phyloP scores from a whole-genome alignment of 1,140 invertebrate species.

The Cryptotermes secundus region DNA sequence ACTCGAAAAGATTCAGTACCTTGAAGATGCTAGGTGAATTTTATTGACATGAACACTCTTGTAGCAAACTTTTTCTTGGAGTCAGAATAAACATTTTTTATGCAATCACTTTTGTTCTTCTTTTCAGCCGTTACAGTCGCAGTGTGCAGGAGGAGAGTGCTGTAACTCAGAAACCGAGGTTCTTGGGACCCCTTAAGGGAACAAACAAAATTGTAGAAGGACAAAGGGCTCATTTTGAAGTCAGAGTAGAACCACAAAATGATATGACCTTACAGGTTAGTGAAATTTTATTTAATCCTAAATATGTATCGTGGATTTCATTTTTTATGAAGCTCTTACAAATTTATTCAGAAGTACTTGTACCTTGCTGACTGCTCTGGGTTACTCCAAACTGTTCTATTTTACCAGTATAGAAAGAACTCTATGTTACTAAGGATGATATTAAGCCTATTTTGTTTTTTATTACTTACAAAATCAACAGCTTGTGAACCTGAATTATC shows the following conservation, averaged over 20 bases:
- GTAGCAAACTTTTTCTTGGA: neutral
- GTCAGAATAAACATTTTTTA: neutral
- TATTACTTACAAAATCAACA: too few relatives aligned
- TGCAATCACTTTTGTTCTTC: neutral
- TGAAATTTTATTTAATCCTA: neutral
- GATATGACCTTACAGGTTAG: conserved; percentile 75
- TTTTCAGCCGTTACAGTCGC: conserved; percentile 47
- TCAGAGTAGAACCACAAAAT: conserved; percentile 88
- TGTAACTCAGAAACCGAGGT: conserved; percentile 76
- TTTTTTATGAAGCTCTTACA: too few relatives aligned
- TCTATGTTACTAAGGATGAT: too few relatives aligned
- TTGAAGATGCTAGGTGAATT: conserved; percentile 73
- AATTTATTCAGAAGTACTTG: too few relatives aligned
- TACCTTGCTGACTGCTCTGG: too few relatives aligned
- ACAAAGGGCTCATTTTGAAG: conserved; percentile 95
- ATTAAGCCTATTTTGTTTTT: too few relatives aligned
- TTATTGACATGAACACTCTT: neutral
- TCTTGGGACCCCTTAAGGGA: conserved; percentile 83
- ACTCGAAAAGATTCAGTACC: conserved; percentile 82
- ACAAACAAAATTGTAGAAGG: conserved; percentile 94
- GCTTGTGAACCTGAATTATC: too few relatives aligned
- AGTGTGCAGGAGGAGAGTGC: conserved; percentile 68
- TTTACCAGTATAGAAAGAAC: too few relatives aligned
- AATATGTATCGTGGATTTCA: too few relatives aligned
- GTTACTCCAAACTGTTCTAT: too few relatives aligned